These are phyloP conservation scores for Gorsachius goisagi DNA, from an alignment of 2,113 vertebrate genomes.

Conservation along the genomic window DNA sequence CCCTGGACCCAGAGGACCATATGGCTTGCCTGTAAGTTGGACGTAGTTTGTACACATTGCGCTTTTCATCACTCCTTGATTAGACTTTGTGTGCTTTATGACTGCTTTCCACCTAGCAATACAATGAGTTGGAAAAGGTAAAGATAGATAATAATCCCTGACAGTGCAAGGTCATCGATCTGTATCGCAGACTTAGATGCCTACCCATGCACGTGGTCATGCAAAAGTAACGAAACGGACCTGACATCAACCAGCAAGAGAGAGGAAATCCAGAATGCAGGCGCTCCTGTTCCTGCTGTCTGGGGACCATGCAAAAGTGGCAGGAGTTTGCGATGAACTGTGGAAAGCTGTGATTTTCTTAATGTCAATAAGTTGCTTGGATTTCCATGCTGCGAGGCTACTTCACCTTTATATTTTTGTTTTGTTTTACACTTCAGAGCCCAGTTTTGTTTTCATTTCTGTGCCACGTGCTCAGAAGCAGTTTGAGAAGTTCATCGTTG, in stretches of 20 bases:
- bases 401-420: not conserved
- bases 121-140: not conserved
- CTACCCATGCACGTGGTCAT: not conserved
- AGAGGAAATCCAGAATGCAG: not conserved
- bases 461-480: not conserved
- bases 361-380: not conserved
- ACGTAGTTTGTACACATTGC: not conserved
- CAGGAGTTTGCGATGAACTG: not conserved
- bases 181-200: not conserved
- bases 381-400: not conserved
- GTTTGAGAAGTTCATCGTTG: not conserved
- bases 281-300: not conserved
- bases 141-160: not conserved
- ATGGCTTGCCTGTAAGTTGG: slow-evolving; percentile 93
- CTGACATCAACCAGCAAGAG: not conserved
- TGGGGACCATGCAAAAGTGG: not conserved
- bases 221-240: not conserved
- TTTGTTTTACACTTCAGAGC: not conserved
- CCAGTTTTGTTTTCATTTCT: not conserved
- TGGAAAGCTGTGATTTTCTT: not conserved
- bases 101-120: not conserved
- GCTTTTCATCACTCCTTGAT: slow-evolving; percentile 2
- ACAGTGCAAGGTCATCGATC: not conserved
- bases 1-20: slow-evolving; percentile 92
- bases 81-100: slow-evolving; percentile 1